These are phyloP conservation scores for Clivina fossor DNA, from an alignment of 2,888 invertebrate genomes.

Conservation along the genomic window DNA sequence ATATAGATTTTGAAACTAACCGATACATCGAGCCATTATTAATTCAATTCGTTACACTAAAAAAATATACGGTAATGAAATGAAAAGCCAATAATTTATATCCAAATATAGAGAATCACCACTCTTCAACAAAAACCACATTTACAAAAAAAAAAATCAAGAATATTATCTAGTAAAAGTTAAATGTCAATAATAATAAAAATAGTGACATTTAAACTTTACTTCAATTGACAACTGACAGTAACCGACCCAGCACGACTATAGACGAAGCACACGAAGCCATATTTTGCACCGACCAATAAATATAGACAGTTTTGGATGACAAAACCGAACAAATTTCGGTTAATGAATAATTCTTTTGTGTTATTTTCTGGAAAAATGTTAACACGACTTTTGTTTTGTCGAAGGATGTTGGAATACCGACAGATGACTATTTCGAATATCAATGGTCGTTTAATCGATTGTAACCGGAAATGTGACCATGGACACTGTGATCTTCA, in stretches of 20 bases:
- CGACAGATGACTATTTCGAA: constrained; percentile 47
- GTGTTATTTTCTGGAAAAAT: too few relatives aligned
- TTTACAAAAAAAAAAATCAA: constrained; percentile 12
- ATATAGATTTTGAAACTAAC: neutral
- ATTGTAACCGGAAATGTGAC: constrained; percentile 34
- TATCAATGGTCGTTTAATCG: constrained; percentile 50
- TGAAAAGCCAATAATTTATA: constrained; percentile 32
- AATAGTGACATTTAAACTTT: too few relatives aligned
- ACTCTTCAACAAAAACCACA: constrained; percentile 3
- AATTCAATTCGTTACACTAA: constrained; percentile 9
- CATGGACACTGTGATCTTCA: constrained; percentile 17
- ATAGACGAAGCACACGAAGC: neutral
- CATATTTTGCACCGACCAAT: neutral
- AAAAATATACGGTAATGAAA: constrained; percentile 10
- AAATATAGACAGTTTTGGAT: constrained; percentile 11
- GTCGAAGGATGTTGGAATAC: constrained; percentile 47
- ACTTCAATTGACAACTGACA: constrained; percentile 10
- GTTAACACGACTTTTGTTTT: constrained; percentile 44
- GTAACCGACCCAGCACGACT: constrained; percentile 6
- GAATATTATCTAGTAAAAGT: too few relatives aligned
- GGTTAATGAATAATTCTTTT: constrained; percentile 2
- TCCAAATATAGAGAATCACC: constrained; percentile 6
- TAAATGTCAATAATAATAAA: too few relatives aligned
- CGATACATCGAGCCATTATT: neutral
- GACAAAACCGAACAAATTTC: constrained; percentile 6